These are phyloP conservation scores for Nemapogon koenigi DNA, from an alignment of 2,888 invertebrate genomes.

Conservation along the genomic window DNA sequence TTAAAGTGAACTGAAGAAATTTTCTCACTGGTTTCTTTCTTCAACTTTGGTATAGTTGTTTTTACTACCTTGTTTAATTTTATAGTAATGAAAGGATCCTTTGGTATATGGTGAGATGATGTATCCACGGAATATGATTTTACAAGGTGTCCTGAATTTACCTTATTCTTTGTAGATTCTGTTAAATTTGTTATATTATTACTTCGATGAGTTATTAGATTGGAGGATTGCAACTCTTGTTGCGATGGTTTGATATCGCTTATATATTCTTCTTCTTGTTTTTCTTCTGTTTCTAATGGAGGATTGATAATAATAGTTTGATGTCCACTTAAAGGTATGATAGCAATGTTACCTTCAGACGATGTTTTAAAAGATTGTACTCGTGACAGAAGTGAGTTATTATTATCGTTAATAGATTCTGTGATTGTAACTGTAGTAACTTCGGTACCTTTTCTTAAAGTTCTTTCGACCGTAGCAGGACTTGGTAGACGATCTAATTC, in stretches of 20 bases:
- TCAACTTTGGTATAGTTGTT: constrained; percentile 48
- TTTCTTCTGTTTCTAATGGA: constrained; percentile 33
- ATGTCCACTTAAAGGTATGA: constrained; percentile 57
- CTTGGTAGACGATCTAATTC: constrained; percentile 43
- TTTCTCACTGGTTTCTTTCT: constrained; percentile 41
- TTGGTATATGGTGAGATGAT: constrained; percentile 36
- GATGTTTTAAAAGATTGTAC: constrained; percentile 56
- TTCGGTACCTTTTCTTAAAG: constrained; percentile 23
- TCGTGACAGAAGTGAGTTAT: constrained; percentile 37
- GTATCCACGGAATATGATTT: constrained; percentile 26
- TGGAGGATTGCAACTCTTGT: constrained; percentile 15
- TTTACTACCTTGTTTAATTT: constrained; percentile 55
- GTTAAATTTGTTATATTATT: constrained; percentile 10
- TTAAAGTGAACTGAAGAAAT: constrained; percentile 35
- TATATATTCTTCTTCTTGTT: constrained; percentile 22
- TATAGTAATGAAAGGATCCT: constrained; percentile 53
- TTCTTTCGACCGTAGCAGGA: constrained; percentile 38
- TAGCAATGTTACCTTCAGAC: constrained; percentile 50
- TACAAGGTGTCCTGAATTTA: background rate
- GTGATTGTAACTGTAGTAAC: constrained; percentile 22
- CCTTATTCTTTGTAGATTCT: constrained; percentile 16
- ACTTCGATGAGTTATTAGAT: constrained; percentile 14
- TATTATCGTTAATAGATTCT: constrained; percentile 20
- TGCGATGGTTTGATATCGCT: constrained; percentile 5
- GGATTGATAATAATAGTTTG: constrained; percentile 61